These are phyloP conservation scores for Labeo catla DNA, from an alignment of 2,113 vertebrate species.

Conservation along the genomic window DNA sequence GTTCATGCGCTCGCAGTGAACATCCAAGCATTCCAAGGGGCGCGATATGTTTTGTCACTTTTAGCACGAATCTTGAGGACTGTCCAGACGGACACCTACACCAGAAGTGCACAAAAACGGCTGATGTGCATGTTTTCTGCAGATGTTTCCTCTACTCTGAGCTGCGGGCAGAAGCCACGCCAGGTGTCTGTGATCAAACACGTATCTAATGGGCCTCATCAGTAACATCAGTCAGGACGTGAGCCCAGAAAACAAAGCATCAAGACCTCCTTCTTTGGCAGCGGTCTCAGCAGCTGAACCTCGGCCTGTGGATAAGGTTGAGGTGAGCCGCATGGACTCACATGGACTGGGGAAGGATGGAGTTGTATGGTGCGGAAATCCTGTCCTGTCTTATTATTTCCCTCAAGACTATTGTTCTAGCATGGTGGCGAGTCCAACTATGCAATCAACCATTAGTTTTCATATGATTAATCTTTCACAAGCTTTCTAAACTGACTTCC, in stretches of 20 bases:
- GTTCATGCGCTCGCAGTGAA: not conserved
- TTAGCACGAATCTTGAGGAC: conserved; percentile 7
- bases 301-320: not conserved
- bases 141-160: conserved; percentile 67
- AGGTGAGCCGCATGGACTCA: conserved; percentile 37
- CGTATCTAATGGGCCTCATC: not conserved
- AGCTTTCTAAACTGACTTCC: not conserved
- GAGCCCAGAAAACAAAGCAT: conserved; percentile 26
- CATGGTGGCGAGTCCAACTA: not conserved
- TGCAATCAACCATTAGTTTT: conserved; percentile 8
- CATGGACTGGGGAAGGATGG: conserved; percentile 28
- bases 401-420: conserved; percentile 67
- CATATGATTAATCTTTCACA: conserved; percentile 55
- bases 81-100: not conserved
- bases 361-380: conserved; percentile 63
- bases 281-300: not conserved
- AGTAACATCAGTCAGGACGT: not conserved
- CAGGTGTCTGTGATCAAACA: conserved; percentile 32
- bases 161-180: not conserved
- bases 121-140: conserved; percentile 49
- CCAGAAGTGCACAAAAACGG: not conserved
- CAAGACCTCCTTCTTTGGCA: conserved; percentile 1
- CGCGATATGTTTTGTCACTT: conserved; percentile 9
- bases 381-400: conserved; percentile 69
- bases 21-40: not conserved